phyloP scores from a whole-genome alignment of 2,888 invertebrate genomes.

The Nudaria mundana region DNA sequence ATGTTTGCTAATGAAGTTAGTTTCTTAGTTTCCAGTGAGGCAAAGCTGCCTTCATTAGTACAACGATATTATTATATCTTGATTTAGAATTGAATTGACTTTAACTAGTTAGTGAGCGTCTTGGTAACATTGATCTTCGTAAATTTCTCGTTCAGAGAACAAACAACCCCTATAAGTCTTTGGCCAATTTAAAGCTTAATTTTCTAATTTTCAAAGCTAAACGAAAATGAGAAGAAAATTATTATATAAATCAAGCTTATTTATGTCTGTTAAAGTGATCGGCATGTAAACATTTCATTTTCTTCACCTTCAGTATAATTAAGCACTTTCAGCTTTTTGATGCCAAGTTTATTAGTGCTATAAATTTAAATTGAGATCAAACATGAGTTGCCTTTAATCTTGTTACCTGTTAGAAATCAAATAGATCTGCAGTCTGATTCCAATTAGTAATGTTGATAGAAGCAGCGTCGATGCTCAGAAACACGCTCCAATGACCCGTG shows the following conservation, averaged over 20 bases:
- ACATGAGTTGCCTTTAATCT: constrained; percentile 24
- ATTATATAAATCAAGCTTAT: too few species aligned
- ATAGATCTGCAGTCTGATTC: constrained; percentile 36
- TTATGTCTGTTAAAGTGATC: too few species aligned
- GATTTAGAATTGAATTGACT: constrained; percentile 30
- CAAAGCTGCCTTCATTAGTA: constrained; percentile 45
- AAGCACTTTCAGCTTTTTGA: constrained; percentile 11
- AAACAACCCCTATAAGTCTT: constrained; percentile 7
- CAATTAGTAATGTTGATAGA: constrained; percentile 49
- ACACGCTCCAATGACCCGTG: constrained; percentile 26
- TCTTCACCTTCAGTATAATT: neutral
- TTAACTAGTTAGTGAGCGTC: neutral
- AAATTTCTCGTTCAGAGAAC: constrained; percentile 5
- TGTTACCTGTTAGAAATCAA: constrained; percentile 34
- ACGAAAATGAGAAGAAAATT: neutral
- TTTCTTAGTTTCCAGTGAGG: constrained; percentile 12
- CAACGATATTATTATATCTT: constrained; percentile 46
- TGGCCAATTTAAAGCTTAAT: constrained; percentile 1
- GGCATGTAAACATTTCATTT: too few species aligned
- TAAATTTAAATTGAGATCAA: constrained; percentile 42
- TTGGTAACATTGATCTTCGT: neutral
- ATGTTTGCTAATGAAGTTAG: constrained; percentile 26
- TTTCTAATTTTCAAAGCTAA: too few species aligned
- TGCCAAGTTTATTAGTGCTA: constrained; percentile 11
- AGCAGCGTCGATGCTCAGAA: constrained; percentile 25